Evolutionary conservation across 2,888 invertebrate genomes (phyloP).

Genomic region (Drosophila gaucha): DNA sequence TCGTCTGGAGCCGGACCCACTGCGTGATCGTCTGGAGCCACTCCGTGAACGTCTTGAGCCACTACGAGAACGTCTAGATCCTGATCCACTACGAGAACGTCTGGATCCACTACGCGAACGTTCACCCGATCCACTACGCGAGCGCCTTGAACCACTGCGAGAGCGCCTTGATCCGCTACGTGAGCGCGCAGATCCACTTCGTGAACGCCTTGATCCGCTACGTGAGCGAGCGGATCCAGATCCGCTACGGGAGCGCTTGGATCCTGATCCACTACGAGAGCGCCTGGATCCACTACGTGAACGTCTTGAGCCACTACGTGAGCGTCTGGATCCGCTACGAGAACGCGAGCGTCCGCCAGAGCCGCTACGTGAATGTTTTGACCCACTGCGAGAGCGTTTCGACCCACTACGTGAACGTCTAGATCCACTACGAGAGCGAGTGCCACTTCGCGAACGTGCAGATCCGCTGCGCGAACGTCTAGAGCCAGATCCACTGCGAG

Average conservation of each 20-base stretch:
- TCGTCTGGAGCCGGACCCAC: constrained; percentile 68
- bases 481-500: constrained; percentile 73
- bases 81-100: constrained; percentile 55
- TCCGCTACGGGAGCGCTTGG: constrained; percentile 46
- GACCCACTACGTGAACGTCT: constrained; percentile 61
- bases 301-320: constrained; percentile 48
- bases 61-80: constrained; percentile 48
- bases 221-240: constrained; percentile 63
- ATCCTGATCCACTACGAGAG: constrained; percentile 43
- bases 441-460: constrained; percentile 61
- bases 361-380: constrained; percentile 48
- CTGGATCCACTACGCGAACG: constrained; percentile 56
- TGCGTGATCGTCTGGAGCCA: constrained; percentile 67
- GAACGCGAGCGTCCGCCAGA: constrained; percentile 54
- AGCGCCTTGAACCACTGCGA: constrained; percentile 66
- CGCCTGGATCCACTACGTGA: constrained; percentile 68
- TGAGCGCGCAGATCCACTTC: constrained; percentile 45
- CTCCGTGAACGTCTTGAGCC: constrained; percentile 53
- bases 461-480: constrained; percentile 50
- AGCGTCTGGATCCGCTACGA: constrained; percentile 58
- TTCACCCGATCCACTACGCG: constrained; percentile 51
- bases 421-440: constrained; percentile 58
- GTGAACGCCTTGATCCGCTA: constrained; percentile 49
- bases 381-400: constrained; percentile 51
- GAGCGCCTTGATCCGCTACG: constrained; percentile 68